A percentile compares a stretch with the other conserved stretches of the same genome.
These are phyloP conservation scores for Psittacula echo DNA, from an alignment of 2,797 vertebrate species.

Conservation along the genomic window DNA sequence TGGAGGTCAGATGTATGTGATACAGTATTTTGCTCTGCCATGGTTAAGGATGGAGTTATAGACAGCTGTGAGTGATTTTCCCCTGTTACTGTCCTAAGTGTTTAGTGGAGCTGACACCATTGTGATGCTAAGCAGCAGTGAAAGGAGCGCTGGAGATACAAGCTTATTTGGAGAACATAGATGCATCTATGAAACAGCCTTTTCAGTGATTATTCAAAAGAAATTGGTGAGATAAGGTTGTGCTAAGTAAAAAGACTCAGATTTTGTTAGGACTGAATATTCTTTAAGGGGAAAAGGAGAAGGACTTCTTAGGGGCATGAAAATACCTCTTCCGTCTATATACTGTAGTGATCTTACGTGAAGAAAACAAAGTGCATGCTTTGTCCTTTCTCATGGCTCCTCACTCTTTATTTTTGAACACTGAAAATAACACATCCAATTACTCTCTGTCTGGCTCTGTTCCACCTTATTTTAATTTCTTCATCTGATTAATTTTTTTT, in stretches of 20 bases:
- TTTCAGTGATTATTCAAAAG: background rate
- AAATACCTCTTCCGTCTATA: background rate
- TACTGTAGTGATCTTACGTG: background rate
- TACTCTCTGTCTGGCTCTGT: background rate
- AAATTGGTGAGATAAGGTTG: background rate
- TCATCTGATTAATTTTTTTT: background rate
- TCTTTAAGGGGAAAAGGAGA: background rate
- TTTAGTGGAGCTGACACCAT: background rate
- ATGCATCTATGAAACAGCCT: background rate
- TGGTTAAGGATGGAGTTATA: background rate
- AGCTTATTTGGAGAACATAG: background rate
- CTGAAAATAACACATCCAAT: background rate
- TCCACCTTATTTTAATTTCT: background rate
- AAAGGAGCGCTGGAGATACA: background rate
- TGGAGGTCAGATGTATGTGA: background rate
- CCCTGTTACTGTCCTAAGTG: background rate
- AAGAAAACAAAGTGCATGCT: background rate
- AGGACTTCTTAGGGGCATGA: background rate
- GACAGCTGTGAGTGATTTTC: background rate
- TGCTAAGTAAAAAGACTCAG: background rate
- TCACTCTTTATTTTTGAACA: background rate
- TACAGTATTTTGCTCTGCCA: background rate
- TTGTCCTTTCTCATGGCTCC: background rate
- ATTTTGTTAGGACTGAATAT: background rate
- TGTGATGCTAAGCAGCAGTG: background rate